phyloP scores from a whole-genome alignment of 2,797 vertebrate genomes.

The Synaphobranchus kaupii region DNA sequence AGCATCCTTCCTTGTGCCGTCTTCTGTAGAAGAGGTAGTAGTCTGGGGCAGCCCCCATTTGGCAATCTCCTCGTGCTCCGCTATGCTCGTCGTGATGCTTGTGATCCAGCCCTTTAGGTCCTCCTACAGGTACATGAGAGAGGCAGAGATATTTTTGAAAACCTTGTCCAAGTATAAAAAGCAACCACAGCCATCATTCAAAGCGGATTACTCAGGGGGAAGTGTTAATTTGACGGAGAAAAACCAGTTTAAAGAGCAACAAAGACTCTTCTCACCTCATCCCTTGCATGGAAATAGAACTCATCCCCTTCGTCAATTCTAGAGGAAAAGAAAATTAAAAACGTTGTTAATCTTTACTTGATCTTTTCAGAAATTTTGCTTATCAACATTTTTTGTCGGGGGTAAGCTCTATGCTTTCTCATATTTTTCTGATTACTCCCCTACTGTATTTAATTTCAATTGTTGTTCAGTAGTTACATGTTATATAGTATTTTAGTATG shows the following conservation, averaged over 20 bases:
- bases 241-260: neutral
- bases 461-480: neutral
- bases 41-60: conserved; percentile 84
- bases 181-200: neutral
- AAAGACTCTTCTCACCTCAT: conserved; percentile 78
- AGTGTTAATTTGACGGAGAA: neutral
- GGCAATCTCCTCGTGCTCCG: conserved; percentile 84
- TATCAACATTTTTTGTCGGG: neutral
- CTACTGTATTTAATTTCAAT: neutral
- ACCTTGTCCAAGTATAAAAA: neutral
- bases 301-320: conserved; percentile 90
- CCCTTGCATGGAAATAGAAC: conserved; percentile 92
- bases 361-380: conserved; percentile 5
- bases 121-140: conserved; percentile 67
- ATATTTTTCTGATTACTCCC: neutral
- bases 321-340: conserved; percentile 41
- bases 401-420: neutral
- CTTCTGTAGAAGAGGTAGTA: conserved; percentile 93
- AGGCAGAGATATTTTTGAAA: neutral
- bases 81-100: conserved; percentile 75
- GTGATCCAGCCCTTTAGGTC: conserved; percentile 87
- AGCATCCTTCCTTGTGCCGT: conserved; percentile 76
- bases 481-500: neutral
- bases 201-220: neutral
- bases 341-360: conserved; percentile 2